Evolutionary conservation across 2,888 invertebrate genomes (phyloP), one percentile per base, ranked within the genome.

Genomic region (Agrochola lychnidis): DNA sequence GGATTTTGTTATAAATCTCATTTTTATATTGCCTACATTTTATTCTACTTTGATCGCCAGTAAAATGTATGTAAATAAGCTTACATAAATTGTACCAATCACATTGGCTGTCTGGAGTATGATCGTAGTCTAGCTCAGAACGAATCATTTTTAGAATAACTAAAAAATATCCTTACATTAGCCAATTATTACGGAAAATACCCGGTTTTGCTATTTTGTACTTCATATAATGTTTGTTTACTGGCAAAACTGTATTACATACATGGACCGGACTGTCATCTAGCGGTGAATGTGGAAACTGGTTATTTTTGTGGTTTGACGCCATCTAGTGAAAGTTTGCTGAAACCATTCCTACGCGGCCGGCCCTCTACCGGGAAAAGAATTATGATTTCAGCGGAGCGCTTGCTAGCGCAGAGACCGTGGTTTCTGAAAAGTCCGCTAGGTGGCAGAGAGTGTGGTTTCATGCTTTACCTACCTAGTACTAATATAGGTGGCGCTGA

Each of bases 401-500:
- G 12, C 6, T 4, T 9, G 16, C n/a, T 14, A 2, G 3, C 1
- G 6, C 12, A 48, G 7, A 19, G 12, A 2, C 7, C 12, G 1
- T 12, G 3, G 51, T 85, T 77, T 9, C 4, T 36, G 19, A n/a
- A 25, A 51, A 45, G 4, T 2, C 48, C 42, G 53, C 61, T 67
- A 85, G 86, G 56, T 74, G 71, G 82, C 66, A 36, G 2, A 62
- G 4, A 68, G 0, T 9, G 5, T 19, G n/a, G 22, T 53, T 68
- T 48, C n/a, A 19, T 48, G 10, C 4, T 36, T 59, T 7, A 19
- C 51, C 2, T 51, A 22, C 6, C 16, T 12, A 40, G 2, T 45
- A 12, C 14, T 14, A 4, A 30, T 7, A 1, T 30, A 82, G 81
- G 5, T 68, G 76, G 64, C 67, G 67, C 42, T 70, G 5, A 10